Evolutionary conservation across 2,797 vertebrate genomes (phyloP), one percentile per base, ranked within the genome.

Genomic region (Myotis daubentonii): DNA sequence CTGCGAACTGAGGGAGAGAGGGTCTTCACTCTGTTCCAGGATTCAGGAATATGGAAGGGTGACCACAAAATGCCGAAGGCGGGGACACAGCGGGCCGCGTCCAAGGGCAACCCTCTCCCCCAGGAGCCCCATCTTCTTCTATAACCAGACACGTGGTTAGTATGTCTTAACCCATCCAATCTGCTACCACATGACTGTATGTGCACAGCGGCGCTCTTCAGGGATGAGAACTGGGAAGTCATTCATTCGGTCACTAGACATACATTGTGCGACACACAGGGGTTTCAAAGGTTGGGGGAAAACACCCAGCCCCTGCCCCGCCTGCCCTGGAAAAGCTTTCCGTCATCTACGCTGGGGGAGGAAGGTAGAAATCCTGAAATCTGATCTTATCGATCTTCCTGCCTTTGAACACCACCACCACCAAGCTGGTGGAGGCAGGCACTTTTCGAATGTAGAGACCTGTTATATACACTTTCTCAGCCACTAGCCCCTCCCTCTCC

Each of bases 361-460:
- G 6, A 47, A 30, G 17, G 53, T 38, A 16, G 72, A 76, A 95
- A 84, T 89, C 87, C 94, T 93, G 30, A 93, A 91, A 80, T 65
- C 74, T 16, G n/a, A 76, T 89, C 53, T 85, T 82, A 90, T 94
- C 89, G 76, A 2, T 23, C 91, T 96, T 95, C 96, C 95, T 84
- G 94, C 85, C 95, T 96, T 92, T 96, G 95, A 95, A 83, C 60
- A 22, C 62, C 30, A 78, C 84, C 82, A 87, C 65, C 65, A 94
- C 65, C 75, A 33, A 22, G 55, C 55, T 57, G 38, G 87, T 3
- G 2, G 68, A 49, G 71, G 70, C 86, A 60, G 55, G 70, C 65
- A 23, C 84, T 87, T 94, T 94, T 74, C 68, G n/a, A 78, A 93
- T 95, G 53, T 15, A 53, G 19, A 28, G 30, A 44, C 55, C 87